phyloP scores from a whole-genome alignment of 2,888 invertebrate species.

The Drosophila kokeensis region DNA sequence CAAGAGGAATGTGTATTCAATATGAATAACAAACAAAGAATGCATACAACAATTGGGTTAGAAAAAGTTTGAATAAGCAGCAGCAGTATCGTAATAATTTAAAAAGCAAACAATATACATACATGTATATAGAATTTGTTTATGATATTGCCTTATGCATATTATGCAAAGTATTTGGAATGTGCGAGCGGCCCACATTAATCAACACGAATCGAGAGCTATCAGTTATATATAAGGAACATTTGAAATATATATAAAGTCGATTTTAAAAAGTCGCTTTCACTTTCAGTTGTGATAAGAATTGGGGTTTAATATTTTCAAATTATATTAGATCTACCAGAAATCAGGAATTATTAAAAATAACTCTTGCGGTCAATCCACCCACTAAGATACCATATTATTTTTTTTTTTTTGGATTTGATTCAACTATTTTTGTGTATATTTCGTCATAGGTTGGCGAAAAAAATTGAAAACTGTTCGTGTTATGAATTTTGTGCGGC shows the following conservation, averaged over 20 bases:
- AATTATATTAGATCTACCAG: neutral
- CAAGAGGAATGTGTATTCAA: constrained; percentile 13
- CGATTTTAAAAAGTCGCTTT: neutral
- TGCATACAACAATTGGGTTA: constrained; percentile 11
- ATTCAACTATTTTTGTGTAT: constrained; percentile 53
- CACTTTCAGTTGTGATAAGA: constrained; percentile 5
- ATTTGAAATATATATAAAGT: neutral
- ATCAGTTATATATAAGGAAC: neutral
- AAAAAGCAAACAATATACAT: constrained; percentile 6
- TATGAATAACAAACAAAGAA: constrained; percentile 35
- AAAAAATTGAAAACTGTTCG: constrained; percentile 21
- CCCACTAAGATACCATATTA: constrained; percentile 23
- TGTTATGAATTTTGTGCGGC: constrained; percentile 21
- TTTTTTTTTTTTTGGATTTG: constrained; percentile 9
- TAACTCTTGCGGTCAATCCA: neutral
- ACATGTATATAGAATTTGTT: constrained; percentile 16
- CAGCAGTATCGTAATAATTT: constrained; percentile 6
- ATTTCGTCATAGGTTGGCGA: constrained; percentile 69
- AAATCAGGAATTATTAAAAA: neutral
- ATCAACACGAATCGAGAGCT: constrained; percentile 21
- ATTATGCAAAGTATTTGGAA: constrained; percentile 23
- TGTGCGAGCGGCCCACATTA: constrained; percentile 25
- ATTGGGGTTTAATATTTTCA: neutral
- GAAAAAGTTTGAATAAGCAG: neutral
- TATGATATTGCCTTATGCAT: constrained; percentile 19